Conservation (phyloP, 2,113 vertebrate genomes). For the Enhydra lutris region DNA sequence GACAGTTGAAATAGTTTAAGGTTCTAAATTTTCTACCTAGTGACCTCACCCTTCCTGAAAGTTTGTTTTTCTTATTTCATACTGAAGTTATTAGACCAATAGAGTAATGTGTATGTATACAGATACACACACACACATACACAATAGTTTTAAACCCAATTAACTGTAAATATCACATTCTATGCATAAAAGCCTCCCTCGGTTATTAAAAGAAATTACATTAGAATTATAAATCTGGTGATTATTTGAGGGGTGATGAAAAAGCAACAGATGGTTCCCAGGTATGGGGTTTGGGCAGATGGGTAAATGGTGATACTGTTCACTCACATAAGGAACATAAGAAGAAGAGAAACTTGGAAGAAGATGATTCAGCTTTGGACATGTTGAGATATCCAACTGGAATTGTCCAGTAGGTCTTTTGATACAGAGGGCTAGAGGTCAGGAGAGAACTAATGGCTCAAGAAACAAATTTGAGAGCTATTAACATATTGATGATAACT, state of each 20-base stretch:
- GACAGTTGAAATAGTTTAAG: conserved; percentile 6
- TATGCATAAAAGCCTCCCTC: conserved; percentile 14
- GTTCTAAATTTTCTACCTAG: conserved; percentile 23
- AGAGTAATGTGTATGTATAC: neutral
- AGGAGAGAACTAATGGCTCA: neutral
- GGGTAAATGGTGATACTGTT: neutral
- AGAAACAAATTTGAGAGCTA: neutral
- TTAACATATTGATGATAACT: neutral
- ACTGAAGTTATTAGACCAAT: neutral
- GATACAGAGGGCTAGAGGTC: neutral
- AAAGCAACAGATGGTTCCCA: conserved; percentile 20
- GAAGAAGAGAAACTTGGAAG: neutral
- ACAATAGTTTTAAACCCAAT: conserved; percentile 31
- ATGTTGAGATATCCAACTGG: neutral
- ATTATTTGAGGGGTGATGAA: conserved; percentile 31
- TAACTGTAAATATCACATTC: conserved; percentile 37
- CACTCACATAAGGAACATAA: neutral
- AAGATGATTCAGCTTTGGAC: neutral
- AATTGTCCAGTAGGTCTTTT: neutral
- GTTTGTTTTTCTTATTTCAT: conserved; percentile 14
- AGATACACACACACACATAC: neutral
- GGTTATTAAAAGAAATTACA: conserved; percentile 52
- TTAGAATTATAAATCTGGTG: conserved; percentile 41
- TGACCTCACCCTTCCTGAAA: conserved; percentile 18
- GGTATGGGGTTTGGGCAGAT: neutral